Percentiles rank a stretch among this genome's conserved stretches.
phyloP scores from a whole-genome alignment of 2,797 vertebrate species.

The Myripristis jacobus region DNA sequence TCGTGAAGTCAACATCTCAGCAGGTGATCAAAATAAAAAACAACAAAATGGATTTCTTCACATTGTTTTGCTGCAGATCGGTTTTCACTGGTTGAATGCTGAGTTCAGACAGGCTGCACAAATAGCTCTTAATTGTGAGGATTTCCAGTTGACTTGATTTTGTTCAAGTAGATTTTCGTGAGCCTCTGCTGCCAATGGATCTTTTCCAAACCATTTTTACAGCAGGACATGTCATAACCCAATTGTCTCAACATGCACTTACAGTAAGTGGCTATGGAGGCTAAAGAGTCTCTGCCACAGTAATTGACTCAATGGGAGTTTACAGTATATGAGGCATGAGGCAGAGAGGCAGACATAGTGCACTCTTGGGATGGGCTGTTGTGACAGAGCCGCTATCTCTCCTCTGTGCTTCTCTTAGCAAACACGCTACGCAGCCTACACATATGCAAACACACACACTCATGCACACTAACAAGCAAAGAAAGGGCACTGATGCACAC shows the following conservation, averaged over 20 bases:
- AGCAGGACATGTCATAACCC: slow-evolving; percentile 76
- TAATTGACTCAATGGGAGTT: slow-evolving; percentile 77
- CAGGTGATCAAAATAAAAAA: slow-evolving; percentile 64
- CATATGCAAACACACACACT: slow-evolving; percentile 2
- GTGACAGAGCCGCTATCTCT: slow-evolving; percentile 68
- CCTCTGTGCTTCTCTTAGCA: slow-evolving; percentile 39
- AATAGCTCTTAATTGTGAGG: slow-evolving; percentile 73
- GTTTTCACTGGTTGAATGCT: slow-evolving; percentile 43
- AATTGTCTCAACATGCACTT: slow-evolving; percentile 78
- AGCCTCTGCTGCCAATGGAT: slow-evolving; percentile 51
- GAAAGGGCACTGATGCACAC: slow-evolving; percentile 13
- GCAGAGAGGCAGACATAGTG: slow-evolving; percentile 40
- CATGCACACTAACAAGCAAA: background rate
- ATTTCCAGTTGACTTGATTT: slow-evolving; percentile 74
- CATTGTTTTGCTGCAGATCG: slow-evolving; percentile 57
- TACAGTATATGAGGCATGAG: slow-evolving; percentile 74
- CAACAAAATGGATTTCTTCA: slow-evolving; percentile 62
- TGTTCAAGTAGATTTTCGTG: slow-evolving; percentile 50
- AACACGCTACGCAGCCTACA: slow-evolving; percentile 34
- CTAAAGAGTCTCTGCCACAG: slow-evolving; percentile 69
- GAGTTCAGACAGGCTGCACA: slow-evolving; percentile 58
- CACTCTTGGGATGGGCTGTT: slow-evolving; percentile 70
- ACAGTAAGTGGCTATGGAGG: slow-evolving; percentile 74
- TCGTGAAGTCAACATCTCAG: slow-evolving; percentile 64
- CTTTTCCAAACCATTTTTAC: slow-evolving; percentile 57